Percentiles rank a stretch among this genome's conserved stretches.
Evolutionary conservation across 2,113 vertebrate genomes (phyloP).

Genomic region (Nycticryphes semicollaris): DNA sequence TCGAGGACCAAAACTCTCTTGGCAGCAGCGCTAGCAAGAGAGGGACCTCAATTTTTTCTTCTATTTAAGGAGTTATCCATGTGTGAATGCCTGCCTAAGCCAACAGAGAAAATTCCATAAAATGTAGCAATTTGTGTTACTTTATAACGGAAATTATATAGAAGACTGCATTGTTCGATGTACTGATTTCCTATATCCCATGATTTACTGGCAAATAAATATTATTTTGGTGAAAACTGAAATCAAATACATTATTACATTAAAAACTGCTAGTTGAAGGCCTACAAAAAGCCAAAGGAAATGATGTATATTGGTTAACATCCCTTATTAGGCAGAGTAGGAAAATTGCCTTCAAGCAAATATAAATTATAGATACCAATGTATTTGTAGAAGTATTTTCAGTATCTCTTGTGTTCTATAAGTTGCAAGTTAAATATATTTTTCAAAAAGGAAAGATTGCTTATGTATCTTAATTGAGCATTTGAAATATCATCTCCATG

Average conservation of each 20-base stretch:
- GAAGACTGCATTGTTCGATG: background rate
- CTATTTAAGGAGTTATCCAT: background rate
- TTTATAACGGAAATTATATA: background rate
- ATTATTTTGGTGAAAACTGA: background rate
- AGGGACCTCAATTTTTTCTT: slow-evolving; percentile 20
- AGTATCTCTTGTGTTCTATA: background rate
- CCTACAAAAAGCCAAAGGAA: background rate
- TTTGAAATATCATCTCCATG: background rate
- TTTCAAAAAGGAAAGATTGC: background rate
- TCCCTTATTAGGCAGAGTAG: background rate
- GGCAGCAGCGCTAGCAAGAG: slow-evolving; percentile 19
- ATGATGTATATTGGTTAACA: slow-evolving; percentile 14
- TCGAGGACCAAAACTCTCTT: slow-evolving; percentile 13
- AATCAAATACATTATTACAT: slow-evolving; percentile 28
- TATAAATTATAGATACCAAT: slow-evolving; percentile 33
- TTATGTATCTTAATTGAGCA: background rate
- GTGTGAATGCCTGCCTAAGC: background rate
- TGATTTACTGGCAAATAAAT: slow-evolving; percentile 27
- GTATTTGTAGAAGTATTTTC: slow-evolving; percentile 23
- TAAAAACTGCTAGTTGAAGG: background rate
- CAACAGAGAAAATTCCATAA: background rate
- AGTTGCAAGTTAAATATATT: slow-evolving; percentile 1
- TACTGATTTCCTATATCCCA: background rate
- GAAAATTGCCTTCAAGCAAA: slow-evolving; percentile 55
- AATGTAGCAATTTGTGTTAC: slow-evolving; percentile 24